Percentiles rank a stretch among this genome's conserved stretches.
Conservation (phyloP, 1,140 invertebrate species). For the Drosophila yakuba region DNA sequence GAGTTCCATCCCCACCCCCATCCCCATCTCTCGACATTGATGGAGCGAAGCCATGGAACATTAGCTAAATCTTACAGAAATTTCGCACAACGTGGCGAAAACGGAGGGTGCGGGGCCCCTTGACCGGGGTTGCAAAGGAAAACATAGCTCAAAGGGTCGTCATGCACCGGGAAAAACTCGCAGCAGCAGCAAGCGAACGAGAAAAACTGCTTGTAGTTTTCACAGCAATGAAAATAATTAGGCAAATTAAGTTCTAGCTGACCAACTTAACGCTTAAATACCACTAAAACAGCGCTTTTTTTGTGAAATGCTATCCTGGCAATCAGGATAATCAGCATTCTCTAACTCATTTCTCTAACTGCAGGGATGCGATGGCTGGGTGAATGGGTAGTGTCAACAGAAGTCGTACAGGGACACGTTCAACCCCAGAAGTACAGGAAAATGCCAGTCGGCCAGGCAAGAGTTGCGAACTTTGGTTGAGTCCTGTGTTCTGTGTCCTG, state of each 20-base stretch:
- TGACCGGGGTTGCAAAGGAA: constrained; percentile 23
- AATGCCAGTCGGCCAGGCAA: constrained; percentile 16
- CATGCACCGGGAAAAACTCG: not conserved
- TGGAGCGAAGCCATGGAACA: constrained; percentile 68
- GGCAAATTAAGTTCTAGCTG: no score
- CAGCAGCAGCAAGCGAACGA: no score
- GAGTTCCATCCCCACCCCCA: constrained; percentile 15
- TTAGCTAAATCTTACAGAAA: constrained; percentile 71
- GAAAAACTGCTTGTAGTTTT: no score
- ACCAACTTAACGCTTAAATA: no score
- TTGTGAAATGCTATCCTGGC: no score
- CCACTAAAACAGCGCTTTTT: no score
- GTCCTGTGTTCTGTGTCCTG: not conserved
- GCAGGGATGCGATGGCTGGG: not conserved
- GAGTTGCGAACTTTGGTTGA: constrained; percentile 21
- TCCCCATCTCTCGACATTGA: constrained; percentile 53
- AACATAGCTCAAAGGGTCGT: constrained; percentile 5
- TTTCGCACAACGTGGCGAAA: constrained; percentile 42
- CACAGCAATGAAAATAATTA: no score
- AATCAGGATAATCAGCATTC: no score
- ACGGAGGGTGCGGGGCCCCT: not conserved
- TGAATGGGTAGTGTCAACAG: constrained; percentile 46
- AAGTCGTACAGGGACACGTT: constrained; percentile 70
- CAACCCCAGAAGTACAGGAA: constrained; percentile 29
- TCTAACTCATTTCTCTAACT: not conserved